Conservation (phyloP, 2,113 vertebrate species). For the human (Homo sapiens) region DNA sequence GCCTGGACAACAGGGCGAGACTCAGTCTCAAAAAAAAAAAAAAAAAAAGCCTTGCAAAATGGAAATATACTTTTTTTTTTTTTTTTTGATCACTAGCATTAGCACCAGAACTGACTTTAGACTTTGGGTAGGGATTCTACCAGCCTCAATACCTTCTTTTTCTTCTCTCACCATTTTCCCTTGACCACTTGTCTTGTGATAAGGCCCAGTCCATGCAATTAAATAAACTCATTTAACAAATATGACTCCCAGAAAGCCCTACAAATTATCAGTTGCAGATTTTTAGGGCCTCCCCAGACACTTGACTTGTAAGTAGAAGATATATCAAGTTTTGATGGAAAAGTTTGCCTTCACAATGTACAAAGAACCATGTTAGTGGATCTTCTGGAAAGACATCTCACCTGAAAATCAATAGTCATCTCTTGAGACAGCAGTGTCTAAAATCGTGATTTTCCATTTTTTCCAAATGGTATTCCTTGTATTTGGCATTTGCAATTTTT, state of each 20-base stretch:
- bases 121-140: slow-evolving; percentile 39
- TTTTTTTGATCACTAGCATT: slow-evolving; percentile 31
- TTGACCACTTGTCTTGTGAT: slow-evolving; percentile 43
- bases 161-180: not conserved
- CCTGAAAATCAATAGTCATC: slow-evolving; percentile 13
- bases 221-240: slow-evolving; percentile 56
- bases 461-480: slow-evolving; percentile 26
- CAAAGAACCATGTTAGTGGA: not conserved
- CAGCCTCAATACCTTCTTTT: not conserved
- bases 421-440: slow-evolving; percentile 30
- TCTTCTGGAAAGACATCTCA: slow-evolving; percentile 34
- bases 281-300: not conserved
- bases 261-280: slow-evolving; percentile 20
- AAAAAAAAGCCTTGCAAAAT: slow-evolving; percentile 57
- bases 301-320: not conserved
- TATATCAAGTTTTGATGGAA: slow-evolving; percentile 50
- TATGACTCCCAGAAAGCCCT: not conserved
- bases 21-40: too few relatives aligned
- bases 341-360: slow-evolving; percentile 7
- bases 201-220: slow-evolving; percentile 10
- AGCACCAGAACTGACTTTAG: slow-evolving; percentile 26
- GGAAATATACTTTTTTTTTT: slow-evolving; percentile 28
- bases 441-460: slow-evolving; percentile 16
- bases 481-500: slow-evolving; percentile 37
- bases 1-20: too few relatives aligned